These are phyloP conservation scores for Forbesichthys agassizii DNA, from an alignment of 2,113 vertebrate species.

Conservation along the genomic window DNA sequence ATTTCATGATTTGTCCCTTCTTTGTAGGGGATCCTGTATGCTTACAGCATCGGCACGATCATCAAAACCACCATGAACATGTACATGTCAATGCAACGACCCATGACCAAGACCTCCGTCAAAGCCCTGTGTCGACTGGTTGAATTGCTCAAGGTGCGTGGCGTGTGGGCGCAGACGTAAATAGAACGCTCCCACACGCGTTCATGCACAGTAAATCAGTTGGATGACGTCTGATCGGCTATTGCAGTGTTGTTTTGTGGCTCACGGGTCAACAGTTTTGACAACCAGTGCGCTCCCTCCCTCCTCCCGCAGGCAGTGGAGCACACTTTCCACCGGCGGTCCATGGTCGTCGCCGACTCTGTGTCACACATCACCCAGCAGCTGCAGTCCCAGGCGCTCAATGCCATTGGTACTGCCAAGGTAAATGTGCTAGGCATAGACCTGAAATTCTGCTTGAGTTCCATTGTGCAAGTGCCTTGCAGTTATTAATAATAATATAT, in stretches of 20 bases:
- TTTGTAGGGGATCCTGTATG: conserved; percentile 92
- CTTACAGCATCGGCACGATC: conserved; percentile 92
- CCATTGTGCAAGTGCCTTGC: no score
- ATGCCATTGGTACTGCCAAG: conserved; percentile 88
- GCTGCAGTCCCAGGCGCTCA: conserved; percentile 92
- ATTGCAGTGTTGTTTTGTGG: no score
- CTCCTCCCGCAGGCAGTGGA: conserved; percentile 84
- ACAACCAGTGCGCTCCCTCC: conserved; percentile 20
- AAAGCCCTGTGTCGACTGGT: conserved; percentile 94
- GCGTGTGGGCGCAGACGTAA: not conserved
- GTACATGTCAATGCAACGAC: conserved; percentile 96
- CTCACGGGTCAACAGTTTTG: not conserved
- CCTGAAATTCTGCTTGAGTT: not conserved
- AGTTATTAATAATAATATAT: no score
- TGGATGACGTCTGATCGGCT: no score
- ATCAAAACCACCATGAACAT: conserved; percentile 98
- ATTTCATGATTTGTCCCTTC: conserved; percentile 13
- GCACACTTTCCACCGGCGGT: conserved; percentile 92
- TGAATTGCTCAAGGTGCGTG: conserved; percentile 90
- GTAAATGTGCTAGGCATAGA: conserved; percentile 61
- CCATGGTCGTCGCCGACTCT: conserved; percentile 93
- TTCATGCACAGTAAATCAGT: no score
- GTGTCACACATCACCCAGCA: conserved; percentile 93
- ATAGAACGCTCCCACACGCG: no score
- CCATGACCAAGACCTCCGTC: conserved; percentile 97